Evolutionary conservation across 2,797 vertebrate genomes (phyloP).

Genomic region (Babyrousa celebensis): DNA sequence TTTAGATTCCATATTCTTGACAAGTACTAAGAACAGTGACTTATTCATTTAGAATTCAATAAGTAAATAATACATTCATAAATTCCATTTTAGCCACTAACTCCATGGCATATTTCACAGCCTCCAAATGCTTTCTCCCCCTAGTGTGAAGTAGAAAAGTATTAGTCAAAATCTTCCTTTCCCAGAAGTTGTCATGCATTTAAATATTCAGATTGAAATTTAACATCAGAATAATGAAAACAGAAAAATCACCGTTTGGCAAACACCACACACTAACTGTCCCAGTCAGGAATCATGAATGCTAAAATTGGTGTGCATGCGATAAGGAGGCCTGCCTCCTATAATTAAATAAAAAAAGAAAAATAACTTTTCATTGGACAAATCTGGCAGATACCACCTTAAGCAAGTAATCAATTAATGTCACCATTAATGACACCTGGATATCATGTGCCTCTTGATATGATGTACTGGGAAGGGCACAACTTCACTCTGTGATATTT

Average conservation of each 20-base stretch:
- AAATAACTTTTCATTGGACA: conserved; percentile 39
- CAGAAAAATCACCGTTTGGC: neutral
- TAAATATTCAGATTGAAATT: conserved; percentile 12
- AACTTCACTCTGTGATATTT: neutral
- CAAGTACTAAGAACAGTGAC: neutral
- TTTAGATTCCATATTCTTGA: neutral
- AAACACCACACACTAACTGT: neutral
- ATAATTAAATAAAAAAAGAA: conserved; percentile 14
- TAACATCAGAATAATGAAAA: neutral
- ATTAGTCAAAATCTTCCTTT: conserved; percentile 26
- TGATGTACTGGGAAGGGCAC: neutral
- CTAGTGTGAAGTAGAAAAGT: conserved; percentile 12
- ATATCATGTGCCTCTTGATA: neutral
- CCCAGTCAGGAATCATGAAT: neutral
- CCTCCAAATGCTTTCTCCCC: neutral
- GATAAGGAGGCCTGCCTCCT: neutral
- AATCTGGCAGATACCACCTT: neutral
- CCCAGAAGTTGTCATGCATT: neutral
- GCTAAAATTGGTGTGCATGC: neutral
- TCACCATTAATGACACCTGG: neutral
- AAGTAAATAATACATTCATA: neutral
- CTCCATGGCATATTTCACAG: neutral
- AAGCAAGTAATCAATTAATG: neutral
- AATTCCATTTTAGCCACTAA: neutral
- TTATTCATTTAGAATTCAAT: neutral